Evolutionary conservation across 2,797 vertebrate genomes (phyloP), one percentile per base, ranked within the genome.

Genomic region (Chanos chanos): DNA sequence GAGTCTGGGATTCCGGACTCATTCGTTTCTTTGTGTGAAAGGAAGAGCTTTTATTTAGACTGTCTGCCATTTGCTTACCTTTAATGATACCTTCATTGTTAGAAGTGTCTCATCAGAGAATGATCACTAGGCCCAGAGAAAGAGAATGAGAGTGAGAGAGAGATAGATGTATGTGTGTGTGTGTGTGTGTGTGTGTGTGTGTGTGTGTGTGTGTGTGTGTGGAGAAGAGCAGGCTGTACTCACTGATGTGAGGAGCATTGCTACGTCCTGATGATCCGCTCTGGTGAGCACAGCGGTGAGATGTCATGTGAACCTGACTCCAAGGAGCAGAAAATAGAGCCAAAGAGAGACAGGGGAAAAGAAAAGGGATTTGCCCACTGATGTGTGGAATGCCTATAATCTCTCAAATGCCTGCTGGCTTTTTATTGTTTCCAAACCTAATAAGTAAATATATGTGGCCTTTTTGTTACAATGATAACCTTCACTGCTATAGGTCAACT

Each of bases 311-410:
- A 72, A 67, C 40, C 56, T 37, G 48, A 53, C 37, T 43, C 25
- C 47, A 55, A 44, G 47, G 43, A 66, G 55, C 50, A 64, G 55
- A 72, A 61, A 31, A 66, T 61, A n/a, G n/a, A 62, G 57, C 47
- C 31, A 55, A 53, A 47, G 31, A 40, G 21, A 47, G 55, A 49
- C 30, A 40, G 44, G 31, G 28, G 53, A 43, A 37, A 3, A 27
- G 39, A 51, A 44, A 58, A 60, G 37, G 24, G 31, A 54, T 64
- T 66, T 68, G 53, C 54, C 39, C 39, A 19, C 6, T 60, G 61
- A 68, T 68, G 60, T 70, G 61, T 58, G 44, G 44, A 50, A 67
- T 65, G 47, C 68, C 66, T 66, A 51, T 55, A 62, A 70, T 68
- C 40, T 68, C 28, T 55, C 64, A 54, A 58, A 58, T 13, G 18